phyloP scores from a whole-genome alignment of 2,888 invertebrate genomes.

The Branchipolynoe longqiensis region DNA sequence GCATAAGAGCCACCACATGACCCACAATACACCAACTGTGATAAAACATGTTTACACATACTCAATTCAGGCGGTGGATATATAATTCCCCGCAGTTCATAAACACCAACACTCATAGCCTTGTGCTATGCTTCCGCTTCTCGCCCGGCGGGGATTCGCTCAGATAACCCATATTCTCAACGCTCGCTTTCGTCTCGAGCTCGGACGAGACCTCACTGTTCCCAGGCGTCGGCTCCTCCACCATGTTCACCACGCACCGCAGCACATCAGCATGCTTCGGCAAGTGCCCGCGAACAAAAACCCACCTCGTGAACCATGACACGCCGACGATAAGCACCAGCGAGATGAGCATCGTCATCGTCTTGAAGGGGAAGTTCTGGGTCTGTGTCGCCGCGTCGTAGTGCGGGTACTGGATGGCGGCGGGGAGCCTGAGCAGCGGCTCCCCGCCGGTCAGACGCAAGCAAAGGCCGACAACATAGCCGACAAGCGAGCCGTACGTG shows the following conservation, averaged over 20 bases:
- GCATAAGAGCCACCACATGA: conserved; percentile 94
- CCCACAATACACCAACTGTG: no score
- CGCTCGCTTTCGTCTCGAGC: background rate
- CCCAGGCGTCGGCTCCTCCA: background rate
- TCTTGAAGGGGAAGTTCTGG: conserved; percentile 97
- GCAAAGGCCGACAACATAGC: conserved; percentile 87
- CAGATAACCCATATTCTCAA: background rate
- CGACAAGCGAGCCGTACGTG: conserved; percentile 94
- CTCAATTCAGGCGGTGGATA: background rate
- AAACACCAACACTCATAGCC: background rate
- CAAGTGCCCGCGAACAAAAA: conserved; percentile 92
- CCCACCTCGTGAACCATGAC: conserved; percentile 84
- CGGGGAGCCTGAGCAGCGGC: conserved; percentile 71
- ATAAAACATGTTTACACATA: background rate
- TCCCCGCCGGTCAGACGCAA: conserved; percentile 78
- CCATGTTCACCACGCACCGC: conserved; percentile 91
- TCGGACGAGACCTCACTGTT: conserved; percentile 6
- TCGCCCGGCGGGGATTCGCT: background rate
- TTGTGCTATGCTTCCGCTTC: conserved; percentile 6
- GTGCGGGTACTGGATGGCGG: conserved; percentile 77
- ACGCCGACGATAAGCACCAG: conserved; percentile 72
- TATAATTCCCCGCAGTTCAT: background rate
- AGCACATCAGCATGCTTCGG: conserved; percentile 89
- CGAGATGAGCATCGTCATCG: conserved; percentile 92
- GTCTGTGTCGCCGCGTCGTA: conserved; percentile 69